phyloP scores from a whole-genome alignment of 2,888 invertebrate species.

The Zele albiditarsus region DNA sequence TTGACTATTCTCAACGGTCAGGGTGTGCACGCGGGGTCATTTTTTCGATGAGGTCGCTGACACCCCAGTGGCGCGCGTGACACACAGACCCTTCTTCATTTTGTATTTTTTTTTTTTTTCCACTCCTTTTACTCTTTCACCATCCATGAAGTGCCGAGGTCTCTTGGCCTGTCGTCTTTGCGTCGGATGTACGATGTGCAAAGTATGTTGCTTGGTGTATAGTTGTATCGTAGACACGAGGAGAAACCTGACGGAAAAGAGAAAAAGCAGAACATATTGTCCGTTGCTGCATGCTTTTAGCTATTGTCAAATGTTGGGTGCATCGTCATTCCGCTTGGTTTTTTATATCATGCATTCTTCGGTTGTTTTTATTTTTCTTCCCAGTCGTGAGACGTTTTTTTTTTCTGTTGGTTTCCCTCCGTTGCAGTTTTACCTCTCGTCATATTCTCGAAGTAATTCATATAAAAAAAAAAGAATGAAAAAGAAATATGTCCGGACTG shows the following conservation, averaged over 20 bases:
- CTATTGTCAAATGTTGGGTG: conserved; percentile 15
- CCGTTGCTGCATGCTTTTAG: conserved; percentile 14
- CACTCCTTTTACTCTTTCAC: conserved; percentile 19
- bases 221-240: background rate
- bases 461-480: background rate
- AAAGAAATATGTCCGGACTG: background rate
- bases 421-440: background rate
- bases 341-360: conserved; percentile 1
- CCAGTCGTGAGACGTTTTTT: background rate
- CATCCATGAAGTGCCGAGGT: conserved; percentile 13
- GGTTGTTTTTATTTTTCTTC: background rate
- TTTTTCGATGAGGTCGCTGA: conserved; percentile 41
- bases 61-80: conserved; percentile 19
- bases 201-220: background rate
- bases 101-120: conserved; percentile 34
- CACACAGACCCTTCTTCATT: conserved; percentile 5
- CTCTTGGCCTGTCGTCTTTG: conserved; percentile 16
- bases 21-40: conserved; percentile 13
- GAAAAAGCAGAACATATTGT: background rate
- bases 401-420: background rate
- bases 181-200: conserved; percentile 7
- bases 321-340: background rate
- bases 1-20: background rate
- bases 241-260: background rate
- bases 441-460: background rate